These are phyloP conservation scores for Drosophila buzzatii DNA, from an alignment of 2,888 invertebrate genomes.

Conservation along the genomic window DNA sequence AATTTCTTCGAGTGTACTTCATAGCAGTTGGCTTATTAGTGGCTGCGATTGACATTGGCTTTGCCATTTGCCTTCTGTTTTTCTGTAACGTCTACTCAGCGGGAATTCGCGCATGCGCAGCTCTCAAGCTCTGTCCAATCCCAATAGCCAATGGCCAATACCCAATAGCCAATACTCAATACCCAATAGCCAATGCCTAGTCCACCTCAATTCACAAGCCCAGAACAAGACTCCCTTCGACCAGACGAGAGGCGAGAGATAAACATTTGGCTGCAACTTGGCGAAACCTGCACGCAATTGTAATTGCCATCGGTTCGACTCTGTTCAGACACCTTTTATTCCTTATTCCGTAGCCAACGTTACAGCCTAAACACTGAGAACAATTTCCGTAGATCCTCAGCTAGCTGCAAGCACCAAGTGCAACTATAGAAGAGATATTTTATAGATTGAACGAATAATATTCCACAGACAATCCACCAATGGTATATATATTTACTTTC, in stretches of 20 bases:
- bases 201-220: constrained; percentile 17
- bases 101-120: constrained; percentile 43
- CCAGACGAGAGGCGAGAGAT: constrained; percentile 47
- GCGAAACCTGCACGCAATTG: constrained; percentile 70
- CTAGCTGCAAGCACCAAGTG: too few relatives aligned
- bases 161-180: constrained; percentile 1
- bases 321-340: constrained; percentile 40
- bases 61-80: constrained; percentile 57
- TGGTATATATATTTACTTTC: too few relatives aligned
- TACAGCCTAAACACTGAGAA: constrained; percentile 42
- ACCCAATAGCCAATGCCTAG: constrained; percentile 12
- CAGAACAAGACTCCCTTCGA: constrained; percentile 19
- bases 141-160: constrained; percentile 6
- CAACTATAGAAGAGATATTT: too few relatives aligned
- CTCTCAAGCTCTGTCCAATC: constrained; percentile 20
- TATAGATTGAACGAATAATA: too few relatives aligned
- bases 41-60: constrained; percentile 63
- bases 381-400: neutral
- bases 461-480: too few relatives aligned
- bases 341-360: constrained; percentile 23
- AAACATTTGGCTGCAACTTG: constrained; percentile 42
- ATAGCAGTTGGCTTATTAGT: constrained; percentile 75
- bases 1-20: constrained; percentile 10
- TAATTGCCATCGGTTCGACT: constrained; percentile 51
- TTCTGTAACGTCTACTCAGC: constrained; percentile 33